Conservation (phyloP, 1,140 invertebrate species). For the Macrotrachela quadricornifera region DNA sequence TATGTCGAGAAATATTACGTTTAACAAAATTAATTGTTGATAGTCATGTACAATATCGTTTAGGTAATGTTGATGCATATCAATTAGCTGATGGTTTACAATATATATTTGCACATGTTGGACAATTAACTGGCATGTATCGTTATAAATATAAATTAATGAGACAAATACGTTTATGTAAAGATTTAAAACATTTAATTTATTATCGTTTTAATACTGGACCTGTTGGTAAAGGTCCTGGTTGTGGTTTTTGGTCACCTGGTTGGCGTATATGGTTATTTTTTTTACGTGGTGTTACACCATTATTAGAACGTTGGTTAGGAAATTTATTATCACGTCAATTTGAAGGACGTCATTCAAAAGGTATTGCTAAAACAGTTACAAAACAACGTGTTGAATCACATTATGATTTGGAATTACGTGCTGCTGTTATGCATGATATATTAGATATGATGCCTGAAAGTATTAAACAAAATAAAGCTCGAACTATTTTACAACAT, state of each 20-base stretch:
- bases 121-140: conserved; percentile 98
- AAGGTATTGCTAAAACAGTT: conserved; percentile 95
- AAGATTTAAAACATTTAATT: conserved; percentile 95
- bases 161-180: conserved; percentile 98
- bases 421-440: conserved; percentile 97
- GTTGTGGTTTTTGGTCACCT: conserved; percentile 96
- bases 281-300: conserved; percentile 96
- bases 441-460: conserved; percentile 99
- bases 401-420: conserved; percentile 91
- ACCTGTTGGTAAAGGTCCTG: conserved; percentile 91
- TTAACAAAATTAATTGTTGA: conserved; percentile 94
- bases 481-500: conserved; percentile 91
- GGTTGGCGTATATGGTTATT: conserved; percentile 99
- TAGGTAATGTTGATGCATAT: conserved; percentile 98
- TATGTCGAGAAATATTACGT: conserved; percentile 89
- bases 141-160: conserved; percentile 98
- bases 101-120: conserved; percentile 97
- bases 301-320: conserved; percentile 84
- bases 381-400: conserved; percentile 97
- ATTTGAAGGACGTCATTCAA: conserved; percentile 94
- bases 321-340: conserved; percentile 90
- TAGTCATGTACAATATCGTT: conserved; percentile 91
- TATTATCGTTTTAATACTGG: conserved; percentile 99
- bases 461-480: conserved; percentile 98
- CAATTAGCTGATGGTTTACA: conserved; percentile 92